Evolutionary conservation across 2,113 vertebrate species (phyloP).

Genomic region (Anarhynchus alexandrinus): DNA sequence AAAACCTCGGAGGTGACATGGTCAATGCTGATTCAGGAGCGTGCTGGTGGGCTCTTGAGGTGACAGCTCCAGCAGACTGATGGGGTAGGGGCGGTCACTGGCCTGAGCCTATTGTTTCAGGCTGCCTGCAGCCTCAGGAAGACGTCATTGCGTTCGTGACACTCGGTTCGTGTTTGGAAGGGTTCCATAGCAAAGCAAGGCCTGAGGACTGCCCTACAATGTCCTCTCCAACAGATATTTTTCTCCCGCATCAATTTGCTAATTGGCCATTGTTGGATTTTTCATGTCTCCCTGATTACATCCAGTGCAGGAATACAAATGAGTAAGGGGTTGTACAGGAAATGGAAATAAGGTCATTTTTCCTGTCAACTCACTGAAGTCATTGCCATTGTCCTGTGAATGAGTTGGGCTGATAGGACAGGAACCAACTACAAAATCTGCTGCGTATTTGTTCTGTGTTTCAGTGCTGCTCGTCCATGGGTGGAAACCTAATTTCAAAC

Average conservation of each 20-base stretch:
- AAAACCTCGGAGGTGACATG: not conserved
- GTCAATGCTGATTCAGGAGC: not conserved
- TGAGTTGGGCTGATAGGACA: constrained; percentile 10
- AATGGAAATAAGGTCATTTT: constrained; percentile 50
- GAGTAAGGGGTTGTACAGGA: constrained; percentile 10
- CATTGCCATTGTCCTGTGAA: constrained; percentile 17
- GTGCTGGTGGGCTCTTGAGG: not conserved
- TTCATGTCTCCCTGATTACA: not conserved
- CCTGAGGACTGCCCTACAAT: not conserved
- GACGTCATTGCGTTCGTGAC: not conserved
- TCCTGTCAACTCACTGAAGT: constrained; percentile 21
- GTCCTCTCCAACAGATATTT: not conserved
- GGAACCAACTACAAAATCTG: not conserved
- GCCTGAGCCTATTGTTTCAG: not conserved
- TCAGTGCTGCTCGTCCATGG: not conserved
- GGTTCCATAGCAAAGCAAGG: not conserved
- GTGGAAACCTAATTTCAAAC: not conserved
- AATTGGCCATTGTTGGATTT: not conserved
- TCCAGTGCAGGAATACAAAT: not conserved
- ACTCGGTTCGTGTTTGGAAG: not conserved
- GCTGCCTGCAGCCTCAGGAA: not conserved
- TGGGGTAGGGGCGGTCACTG: not conserved
- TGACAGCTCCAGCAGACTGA: not conserved
- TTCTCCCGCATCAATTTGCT: not conserved
- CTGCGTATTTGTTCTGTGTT: not conserved